Base-by-base conservation (phyloP, 1,140 invertebrate genomes). In the Laupala kohalensis region DNA sequence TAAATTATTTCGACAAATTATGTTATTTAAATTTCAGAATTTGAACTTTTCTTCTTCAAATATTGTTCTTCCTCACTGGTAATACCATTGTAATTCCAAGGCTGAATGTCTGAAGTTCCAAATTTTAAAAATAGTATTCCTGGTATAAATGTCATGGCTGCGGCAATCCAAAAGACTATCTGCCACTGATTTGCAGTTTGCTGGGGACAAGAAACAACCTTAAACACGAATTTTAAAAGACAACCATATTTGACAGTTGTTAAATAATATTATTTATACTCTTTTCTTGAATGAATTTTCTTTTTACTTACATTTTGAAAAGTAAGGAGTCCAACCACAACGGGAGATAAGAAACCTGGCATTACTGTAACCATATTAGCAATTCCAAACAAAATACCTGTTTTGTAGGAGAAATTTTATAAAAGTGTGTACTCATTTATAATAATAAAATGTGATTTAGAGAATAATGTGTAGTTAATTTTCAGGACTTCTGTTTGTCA, bases 161-260 rank as follows among this genome's bases (percentile, higher is more conserved):
- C 81, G 0, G 84, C 80, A 3, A 89, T 84, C 24, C 87, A 76
- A 74, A 87, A 89, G 0, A 89, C 87, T 72, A 86, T 80, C 74
- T 86, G 84, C 88, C 88, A 90, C 73, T 87, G 86, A 3, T 81
- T 81, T 25, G 86, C 81, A 0, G 86, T 88, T 87, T 89, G 86
- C 88, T 90, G 74, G 19, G 25, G 12, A 66, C 23, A 25, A 66
- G 13, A 66, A 13, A 25, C 1, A 66, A 25, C 13, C 26, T 4
- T 25, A 13, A 12, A 66, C 23, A 24, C 9, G 13, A 1, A 23
- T 53, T 53, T 53, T 19, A 13, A 13, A 2, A 15, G 15, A 6
- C 6, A 27, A 66, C 64, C 9, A 66, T 1, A 24, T 27, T 2
- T 25, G 64, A 3, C 6, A 25, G 23, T 1, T 66, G 2, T 66